phyloP scores from a whole-genome alignment of 2,797 vertebrate genomes.

The Liasis olivaceus region DNA sequence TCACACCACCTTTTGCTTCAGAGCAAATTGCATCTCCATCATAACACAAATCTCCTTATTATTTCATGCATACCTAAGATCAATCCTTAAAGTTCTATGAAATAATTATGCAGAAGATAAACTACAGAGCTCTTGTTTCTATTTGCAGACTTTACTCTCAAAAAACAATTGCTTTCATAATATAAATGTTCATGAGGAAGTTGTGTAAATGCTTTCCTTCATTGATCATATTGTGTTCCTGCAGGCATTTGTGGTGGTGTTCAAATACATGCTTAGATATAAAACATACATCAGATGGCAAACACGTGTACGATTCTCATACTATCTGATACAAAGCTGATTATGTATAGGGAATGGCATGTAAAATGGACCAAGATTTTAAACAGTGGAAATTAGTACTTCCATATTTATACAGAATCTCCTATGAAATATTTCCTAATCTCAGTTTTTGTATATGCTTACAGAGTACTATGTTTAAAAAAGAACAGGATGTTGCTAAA shows the following conservation, averaged over 20 bases:
- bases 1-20: not conserved
- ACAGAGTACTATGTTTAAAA: not conserved
- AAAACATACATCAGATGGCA: not conserved
- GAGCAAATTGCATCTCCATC: not conserved
- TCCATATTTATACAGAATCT: not conserved
- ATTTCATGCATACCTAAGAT: not conserved
- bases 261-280: not conserved
- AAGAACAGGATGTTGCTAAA: not conserved
- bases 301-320: not conserved
- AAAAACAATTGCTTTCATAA: not conserved
- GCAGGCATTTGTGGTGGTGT: not conserved
- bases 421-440: not conserved
- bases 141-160: not conserved
- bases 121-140: not conserved
- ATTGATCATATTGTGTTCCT: not conserved
- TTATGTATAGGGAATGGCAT: not conserved
- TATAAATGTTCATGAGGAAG: not conserved
- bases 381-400: not conserved
- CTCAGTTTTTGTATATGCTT: not conserved
- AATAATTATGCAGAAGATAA: not conserved
- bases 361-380: not conserved
- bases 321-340: not conserved
- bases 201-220: not conserved
- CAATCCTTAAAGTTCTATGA: not conserved
- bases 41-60: not conserved